These are phyloP conservation scores for Drosophila sp. DNA, from an alignment of 1,140 invertebrate genomes.

Conservation along the genomic window DNA sequence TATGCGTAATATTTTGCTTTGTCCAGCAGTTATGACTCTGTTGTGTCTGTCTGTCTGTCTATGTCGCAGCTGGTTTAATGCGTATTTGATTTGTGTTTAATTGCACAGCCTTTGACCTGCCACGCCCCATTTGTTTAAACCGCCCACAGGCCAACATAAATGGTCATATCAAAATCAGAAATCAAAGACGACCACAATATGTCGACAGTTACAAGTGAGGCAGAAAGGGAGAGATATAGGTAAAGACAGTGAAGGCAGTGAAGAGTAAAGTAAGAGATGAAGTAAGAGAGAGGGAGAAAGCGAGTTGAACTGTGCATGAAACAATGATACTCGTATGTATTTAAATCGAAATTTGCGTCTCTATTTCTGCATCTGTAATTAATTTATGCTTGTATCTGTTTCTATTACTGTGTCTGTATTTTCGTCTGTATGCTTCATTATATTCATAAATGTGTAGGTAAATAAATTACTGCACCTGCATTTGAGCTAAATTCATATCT, in stretches of 20 bases:
- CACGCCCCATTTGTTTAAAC: background rate
- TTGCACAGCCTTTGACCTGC: constrained; percentile 35
- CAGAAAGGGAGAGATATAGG: background rate
- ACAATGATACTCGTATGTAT: background rate
- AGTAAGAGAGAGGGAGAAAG: background rate
- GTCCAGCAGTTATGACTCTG: background rate
- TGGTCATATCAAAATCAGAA: constrained; percentile 39
- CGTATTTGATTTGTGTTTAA: constrained; percentile 56
- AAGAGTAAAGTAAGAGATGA: background rate
- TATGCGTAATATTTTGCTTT: constrained; percentile 64
- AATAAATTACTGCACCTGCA: too few relatives aligned
- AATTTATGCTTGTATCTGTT: background rate
- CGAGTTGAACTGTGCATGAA: too few relatives aligned
- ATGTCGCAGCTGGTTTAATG: constrained; percentile 38
- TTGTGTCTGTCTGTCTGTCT: background rate
- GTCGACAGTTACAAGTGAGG: background rate
- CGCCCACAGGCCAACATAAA: constrained; percentile 3
- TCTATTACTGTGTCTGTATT: background rate
- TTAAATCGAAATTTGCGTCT: constrained; percentile 3
- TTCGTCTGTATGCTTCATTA: background rate
- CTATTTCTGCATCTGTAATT: constrained; percentile 8
- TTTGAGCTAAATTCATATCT: too few relatives aligned
- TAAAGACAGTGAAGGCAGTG: background rate
- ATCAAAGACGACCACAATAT: constrained; percentile 27
- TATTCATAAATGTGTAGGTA: background rate